Conservation (phyloP, 2,113 vertebrate species). For the Pelecanoides urinatrix region DNA sequence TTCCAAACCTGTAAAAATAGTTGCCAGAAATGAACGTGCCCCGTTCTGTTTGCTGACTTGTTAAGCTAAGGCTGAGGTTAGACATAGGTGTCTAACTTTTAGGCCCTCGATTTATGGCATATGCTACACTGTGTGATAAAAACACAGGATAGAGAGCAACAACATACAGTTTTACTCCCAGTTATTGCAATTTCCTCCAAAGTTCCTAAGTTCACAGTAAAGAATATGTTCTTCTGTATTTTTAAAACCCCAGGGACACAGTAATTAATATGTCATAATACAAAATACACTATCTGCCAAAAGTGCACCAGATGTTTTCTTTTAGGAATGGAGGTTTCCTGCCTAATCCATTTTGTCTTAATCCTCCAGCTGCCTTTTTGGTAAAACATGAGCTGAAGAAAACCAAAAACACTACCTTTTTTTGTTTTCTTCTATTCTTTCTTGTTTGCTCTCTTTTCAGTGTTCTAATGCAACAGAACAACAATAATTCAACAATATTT, state of each 20-base stretch:
- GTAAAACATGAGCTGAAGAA: background rate
- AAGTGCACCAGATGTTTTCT: background rate
- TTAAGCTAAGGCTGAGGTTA: background rate
- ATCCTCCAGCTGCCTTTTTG: background rate
- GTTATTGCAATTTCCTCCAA: background rate
- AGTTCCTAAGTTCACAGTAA: background rate
- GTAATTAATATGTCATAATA: background rate
- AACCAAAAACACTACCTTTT: background rate
- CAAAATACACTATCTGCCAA: background rate
- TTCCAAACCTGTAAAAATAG: background rate
- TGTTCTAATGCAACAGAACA: background rate
- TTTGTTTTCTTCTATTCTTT: background rate
- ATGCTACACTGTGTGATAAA: background rate
- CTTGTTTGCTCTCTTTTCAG: background rate
- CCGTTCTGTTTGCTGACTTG: background rate
- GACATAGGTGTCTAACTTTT: background rate
- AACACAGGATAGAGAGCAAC: background rate
- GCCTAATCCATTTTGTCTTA: background rate
- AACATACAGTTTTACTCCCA: background rate
- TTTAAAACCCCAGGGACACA: background rate
- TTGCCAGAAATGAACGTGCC: background rate
- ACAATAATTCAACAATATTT: background rate
- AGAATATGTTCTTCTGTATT: background rate
- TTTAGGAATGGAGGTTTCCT: background rate
- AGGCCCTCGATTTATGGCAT: background rate